phyloP scores from a whole-genome alignment of 2,888 invertebrate genomes.

The Peribatodes rhomboidaria region DNA sequence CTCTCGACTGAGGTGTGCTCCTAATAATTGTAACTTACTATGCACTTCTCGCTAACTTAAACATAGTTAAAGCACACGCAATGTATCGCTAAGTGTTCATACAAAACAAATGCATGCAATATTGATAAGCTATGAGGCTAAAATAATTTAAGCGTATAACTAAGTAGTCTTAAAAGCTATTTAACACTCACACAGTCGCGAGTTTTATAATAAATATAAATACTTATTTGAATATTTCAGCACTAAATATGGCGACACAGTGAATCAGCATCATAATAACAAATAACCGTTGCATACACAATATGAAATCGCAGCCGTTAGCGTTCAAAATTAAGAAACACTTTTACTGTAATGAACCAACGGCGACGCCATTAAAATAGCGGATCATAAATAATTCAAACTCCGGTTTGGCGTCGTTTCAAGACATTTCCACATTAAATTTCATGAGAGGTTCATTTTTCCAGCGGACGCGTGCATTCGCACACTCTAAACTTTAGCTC shows the following conservation, averaged over 20 bases:
- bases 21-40: too few species aligned
- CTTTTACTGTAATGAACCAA: slow-evolving; percentile 80
- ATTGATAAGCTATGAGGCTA: too few species aligned
- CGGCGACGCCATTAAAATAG: slow-evolving; percentile 83
- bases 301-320: slow-evolving; percentile 58
- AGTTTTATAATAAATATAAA: too few species aligned
- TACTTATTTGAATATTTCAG: slow-evolving; percentile 14
- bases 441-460: slow-evolving; percentile 85
- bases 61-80: too few species aligned
- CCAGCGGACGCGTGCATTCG: slow-evolving; percentile 62
- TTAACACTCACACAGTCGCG: too few species aligned
- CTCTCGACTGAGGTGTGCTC: too few species aligned
- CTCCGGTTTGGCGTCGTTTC: slow-evolving; percentile 84
- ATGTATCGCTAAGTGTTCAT: too few species aligned
- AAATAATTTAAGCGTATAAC: too few species aligned
- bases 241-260: neutral
- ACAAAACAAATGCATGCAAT: too few species aligned
- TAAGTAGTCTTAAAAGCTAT: too few species aligned
- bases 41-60: too few species aligned
- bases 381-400: slow-evolving; percentile 84
- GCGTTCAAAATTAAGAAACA: slow-evolving; percentile 80
- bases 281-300: slow-evolving; percentile 23
- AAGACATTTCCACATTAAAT: slow-evolving; percentile 86
- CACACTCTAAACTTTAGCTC: slow-evolving; percentile 18
- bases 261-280: slow-evolving; percentile 23